Conservation (phyloP, 37 sponge, comb jelly and placozoan species). For the Mnemiopsis leidyi region DNA sequence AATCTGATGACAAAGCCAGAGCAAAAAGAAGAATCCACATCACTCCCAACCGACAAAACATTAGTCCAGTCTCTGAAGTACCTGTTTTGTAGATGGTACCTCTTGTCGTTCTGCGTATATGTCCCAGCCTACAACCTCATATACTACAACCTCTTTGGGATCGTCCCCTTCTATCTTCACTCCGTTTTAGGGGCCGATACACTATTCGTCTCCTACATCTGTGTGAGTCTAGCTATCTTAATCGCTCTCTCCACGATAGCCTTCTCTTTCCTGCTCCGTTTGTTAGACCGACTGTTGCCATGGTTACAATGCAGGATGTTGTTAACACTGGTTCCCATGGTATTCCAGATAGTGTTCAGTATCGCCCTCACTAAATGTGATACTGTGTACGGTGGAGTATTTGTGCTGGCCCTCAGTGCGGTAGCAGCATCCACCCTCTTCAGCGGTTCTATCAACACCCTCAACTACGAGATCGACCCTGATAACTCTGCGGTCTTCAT, state of each 20-base stretch:
- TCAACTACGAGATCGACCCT: neutral
- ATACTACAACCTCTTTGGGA: neutral
- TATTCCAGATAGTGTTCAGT: neutral
- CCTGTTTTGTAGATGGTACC: neutral
- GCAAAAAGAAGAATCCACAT: neutral
- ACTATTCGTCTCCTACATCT: neutral
- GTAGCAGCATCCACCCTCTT: conserved; percentile 7
- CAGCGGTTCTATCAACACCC: neutral
- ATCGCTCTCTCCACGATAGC: neutral
- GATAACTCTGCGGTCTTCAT: neutral
- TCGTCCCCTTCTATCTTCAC: neutral
- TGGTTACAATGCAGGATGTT: conserved; percentile 12
- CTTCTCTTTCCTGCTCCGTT: neutral
- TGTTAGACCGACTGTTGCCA: neutral
- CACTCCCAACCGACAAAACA: neutral
- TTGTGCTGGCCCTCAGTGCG: neutral
- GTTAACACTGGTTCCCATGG: neutral
- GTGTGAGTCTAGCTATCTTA: neutral
- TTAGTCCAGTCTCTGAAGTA: neutral
- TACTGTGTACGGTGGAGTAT: neutral
- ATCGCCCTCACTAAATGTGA: neutral
- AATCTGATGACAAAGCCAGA: neutral
- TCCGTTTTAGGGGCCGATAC: neutral
- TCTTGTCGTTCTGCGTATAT: neutral
- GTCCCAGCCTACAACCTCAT: neutral